Evolutionary conservation across 2,888 invertebrate species (phyloP).

Genomic region (Arge pagana): DNA sequence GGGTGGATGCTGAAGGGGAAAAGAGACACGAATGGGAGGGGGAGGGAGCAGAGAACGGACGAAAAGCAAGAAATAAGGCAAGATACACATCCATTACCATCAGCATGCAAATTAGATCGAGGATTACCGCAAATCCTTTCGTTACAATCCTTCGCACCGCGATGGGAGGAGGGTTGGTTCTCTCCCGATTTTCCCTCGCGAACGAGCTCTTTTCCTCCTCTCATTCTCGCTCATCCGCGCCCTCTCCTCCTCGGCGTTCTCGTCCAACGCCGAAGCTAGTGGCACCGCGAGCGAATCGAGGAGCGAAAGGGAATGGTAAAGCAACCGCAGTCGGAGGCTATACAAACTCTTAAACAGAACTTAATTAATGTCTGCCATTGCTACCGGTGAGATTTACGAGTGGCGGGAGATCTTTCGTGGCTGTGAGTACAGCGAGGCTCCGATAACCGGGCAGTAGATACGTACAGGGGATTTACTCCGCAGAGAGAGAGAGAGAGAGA

Average conservation of each 20-base stretch:
- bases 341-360: constrained; percentile 49
- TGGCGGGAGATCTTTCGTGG: constrained; percentile 16
- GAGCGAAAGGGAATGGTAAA: constrained; percentile 26
- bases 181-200: constrained; percentile 2
- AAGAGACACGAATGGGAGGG: neutral
- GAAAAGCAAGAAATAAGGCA: constrained; percentile 40
- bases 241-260: neutral
- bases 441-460: too few relatives aligned
- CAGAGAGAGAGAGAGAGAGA: neutral
- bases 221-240: neutral
- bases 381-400: constrained; percentile 44
- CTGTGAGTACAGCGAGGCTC: too few relatives aligned
- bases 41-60: neutral
- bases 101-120: constrained; percentile 56
- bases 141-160: constrained; percentile 49
- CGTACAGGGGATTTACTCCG: neutral
- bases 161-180: constrained; percentile 14
- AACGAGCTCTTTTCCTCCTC: neutral
- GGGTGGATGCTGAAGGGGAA: too few relatives aligned
- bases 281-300: constrained; percentile 30
- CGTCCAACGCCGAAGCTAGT: neutral
- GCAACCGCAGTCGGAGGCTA: constrained; percentile 28
- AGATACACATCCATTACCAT: constrained; percentile 56
- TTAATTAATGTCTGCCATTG: constrained; percentile 52
- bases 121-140: constrained; percentile 56